Evolutionary conservation across 2,113 vertebrate species (phyloP).

Genomic region (Rhegmatorhina hoffmannsi): DNA sequence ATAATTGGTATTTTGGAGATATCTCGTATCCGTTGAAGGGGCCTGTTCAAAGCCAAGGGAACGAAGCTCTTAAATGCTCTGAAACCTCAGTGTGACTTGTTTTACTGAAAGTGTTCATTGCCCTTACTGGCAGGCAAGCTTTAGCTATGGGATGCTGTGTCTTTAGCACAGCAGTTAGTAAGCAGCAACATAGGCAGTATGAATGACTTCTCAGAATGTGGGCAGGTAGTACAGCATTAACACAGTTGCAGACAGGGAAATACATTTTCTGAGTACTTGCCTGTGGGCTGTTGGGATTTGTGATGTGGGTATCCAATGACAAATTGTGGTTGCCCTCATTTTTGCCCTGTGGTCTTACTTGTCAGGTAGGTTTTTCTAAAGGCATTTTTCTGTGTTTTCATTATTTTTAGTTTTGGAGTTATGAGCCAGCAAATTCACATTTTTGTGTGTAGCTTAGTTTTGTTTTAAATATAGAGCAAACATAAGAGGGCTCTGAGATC

Average conservation of each 20-base stretch:
- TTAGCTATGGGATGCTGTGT: neutral
- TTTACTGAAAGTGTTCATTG: neutral
- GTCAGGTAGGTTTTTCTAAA: constrained; percentile 10
- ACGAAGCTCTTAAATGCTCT: neutral
- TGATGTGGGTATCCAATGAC: constrained; percentile 18
- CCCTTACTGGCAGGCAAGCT: neutral
- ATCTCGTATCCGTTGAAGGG: neutral
- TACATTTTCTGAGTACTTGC: neutral
- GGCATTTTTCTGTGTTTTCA: neutral
- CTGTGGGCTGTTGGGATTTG: neutral
- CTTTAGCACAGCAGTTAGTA: neutral
- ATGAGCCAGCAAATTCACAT: neutral
- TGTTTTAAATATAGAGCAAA: neutral
- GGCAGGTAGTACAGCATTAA: neutral
- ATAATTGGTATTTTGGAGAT: neutral
- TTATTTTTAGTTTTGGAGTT: constrained; percentile 8
- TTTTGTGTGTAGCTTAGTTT: neutral
- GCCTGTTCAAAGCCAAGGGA: neutral
- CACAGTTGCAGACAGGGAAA: neutral
- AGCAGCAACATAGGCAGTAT: neutral
- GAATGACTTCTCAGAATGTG: neutral
- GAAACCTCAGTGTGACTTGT: neutral
- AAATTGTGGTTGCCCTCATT: constrained; percentile 22
- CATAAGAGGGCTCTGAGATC: neutral
- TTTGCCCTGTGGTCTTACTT: constrained; percentile 19